A percentile compares a stretch with the other conserved stretches of the same genome.
These are phyloP conservation scores for Hydropsyche tenuis DNA, from an alignment of 1,140 invertebrate genomes.

Conservation along the genomic window DNA sequence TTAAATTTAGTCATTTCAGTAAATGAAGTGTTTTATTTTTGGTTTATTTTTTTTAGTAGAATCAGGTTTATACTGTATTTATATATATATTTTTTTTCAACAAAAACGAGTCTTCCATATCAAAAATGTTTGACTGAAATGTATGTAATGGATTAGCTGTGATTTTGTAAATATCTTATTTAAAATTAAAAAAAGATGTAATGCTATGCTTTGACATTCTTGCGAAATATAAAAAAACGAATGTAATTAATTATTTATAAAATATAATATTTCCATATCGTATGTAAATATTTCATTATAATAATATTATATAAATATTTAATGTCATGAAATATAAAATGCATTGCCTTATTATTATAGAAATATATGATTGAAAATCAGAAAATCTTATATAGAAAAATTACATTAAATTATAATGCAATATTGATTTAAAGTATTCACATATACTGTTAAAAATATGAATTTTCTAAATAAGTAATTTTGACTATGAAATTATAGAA, in stretches of 20 bases:
- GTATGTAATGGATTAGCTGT: not conserved
- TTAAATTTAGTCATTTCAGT: no score
- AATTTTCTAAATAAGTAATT: no score
- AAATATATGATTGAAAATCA: no score
- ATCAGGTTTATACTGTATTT: not conserved
- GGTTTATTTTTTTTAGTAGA: not conserved
- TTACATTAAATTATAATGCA: no score
- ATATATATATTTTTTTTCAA: not conserved
- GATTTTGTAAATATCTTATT: not conserved
- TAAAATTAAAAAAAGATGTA: no score
- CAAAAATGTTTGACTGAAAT: slow-evolving; percentile 2
- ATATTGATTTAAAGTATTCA: no score
- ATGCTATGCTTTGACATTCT: slow-evolving; percentile 17
- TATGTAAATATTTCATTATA: not conserved
- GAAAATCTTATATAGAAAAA: no score
- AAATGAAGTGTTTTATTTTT: no score
- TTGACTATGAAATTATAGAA: no score
- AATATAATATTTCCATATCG: not conserved
- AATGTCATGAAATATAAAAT: no score
- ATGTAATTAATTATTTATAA: not conserved
- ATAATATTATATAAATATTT: not conserved
- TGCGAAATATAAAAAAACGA: slow-evolving; percentile 5
- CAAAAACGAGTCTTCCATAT: not conserved
- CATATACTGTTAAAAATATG: no score
- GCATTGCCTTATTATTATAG: no score